phyloP scores from a whole-genome alignment of 2,113 vertebrate species.

The Numenius arquata region DNA sequence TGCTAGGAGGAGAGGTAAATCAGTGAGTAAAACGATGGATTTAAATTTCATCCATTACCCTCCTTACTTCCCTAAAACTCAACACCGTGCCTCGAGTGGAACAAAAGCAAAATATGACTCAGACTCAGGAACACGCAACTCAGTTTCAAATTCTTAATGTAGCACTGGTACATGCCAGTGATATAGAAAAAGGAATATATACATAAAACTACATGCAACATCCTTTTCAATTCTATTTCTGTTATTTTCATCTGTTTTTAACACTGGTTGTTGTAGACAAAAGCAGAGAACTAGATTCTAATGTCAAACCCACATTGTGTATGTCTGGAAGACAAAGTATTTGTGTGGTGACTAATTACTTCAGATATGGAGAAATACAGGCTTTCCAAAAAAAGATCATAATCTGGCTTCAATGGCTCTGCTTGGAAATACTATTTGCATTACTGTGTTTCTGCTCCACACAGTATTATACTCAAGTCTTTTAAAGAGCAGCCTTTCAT shows the following conservation, averaged over 20 bases:
- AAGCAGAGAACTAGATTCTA: neutral
- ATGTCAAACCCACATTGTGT: neutral
- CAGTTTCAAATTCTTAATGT: neutral
- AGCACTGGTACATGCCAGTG: neutral
- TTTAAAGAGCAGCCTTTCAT: neutral
- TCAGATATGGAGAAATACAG: neutral
- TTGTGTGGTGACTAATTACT: neutral
- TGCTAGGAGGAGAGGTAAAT: neutral
- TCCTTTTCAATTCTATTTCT: neutral
- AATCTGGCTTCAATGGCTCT: neutral
- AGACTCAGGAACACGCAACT: neutral
- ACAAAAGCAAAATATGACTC: neutral
- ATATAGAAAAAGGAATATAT: neutral
- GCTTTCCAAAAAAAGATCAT: neutral
- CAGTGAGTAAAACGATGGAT: neutral
- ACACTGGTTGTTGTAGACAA: neutral
- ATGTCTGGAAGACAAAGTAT: neutral
- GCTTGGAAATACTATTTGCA: neutral
- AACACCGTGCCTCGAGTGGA: accelerated
- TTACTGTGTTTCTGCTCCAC: neutral
- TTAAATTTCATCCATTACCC: neutral
- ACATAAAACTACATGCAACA: neutral
- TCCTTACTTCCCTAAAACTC: neutral
- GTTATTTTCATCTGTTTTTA: neutral
- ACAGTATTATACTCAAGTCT: neutral